phyloP scores from a whole-genome alignment of 2,888 invertebrate genomes.

The Cryptocheilus praepositus region DNA sequence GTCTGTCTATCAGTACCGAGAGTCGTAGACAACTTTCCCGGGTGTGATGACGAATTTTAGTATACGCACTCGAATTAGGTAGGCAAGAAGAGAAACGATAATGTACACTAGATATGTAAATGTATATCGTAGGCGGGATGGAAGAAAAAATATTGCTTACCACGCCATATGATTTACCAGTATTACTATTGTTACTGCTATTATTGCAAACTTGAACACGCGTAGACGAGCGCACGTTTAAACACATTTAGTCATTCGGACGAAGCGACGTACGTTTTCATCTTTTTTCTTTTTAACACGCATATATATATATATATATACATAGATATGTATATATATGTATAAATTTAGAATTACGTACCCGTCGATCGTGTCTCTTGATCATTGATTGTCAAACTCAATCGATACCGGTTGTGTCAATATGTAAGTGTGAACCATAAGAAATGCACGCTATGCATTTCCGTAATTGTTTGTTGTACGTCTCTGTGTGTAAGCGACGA shows the following conservation, averaged over 20 bases:
- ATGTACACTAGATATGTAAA: constrained; percentile 20
- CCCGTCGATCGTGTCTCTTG: too few species aligned
- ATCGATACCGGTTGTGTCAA: too few species aligned
- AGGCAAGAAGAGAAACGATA: constrained; percentile 34
- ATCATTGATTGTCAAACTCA: too few species aligned
- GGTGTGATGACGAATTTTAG: constrained; percentile 42
- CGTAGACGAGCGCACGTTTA: constrained; percentile 41
- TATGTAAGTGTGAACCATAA: too few species aligned
- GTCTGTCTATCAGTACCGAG: constrained; percentile 32
- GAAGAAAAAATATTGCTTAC: constrained; percentile 61
- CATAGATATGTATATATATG: too few species aligned
- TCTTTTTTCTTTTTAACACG: too few species aligned
- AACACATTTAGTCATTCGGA: constrained; percentile 22
- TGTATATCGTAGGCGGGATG: constrained; percentile 36
- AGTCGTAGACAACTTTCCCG: constrained; percentile 21
- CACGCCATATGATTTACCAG: constrained; percentile 73
- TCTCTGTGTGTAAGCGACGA: too few species aligned
- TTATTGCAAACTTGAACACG: constrained; percentile 50
- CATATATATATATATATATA: too few species aligned
- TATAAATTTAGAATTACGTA: too few species aligned
- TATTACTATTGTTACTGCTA: constrained; percentile 70
- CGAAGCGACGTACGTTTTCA: constrained; percentile 35
- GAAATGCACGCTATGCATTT: too few species aligned
- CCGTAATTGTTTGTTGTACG: too few species aligned
- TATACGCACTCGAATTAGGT: constrained; percentile 53